Base-by-base conservation (phyloP, 1,140 invertebrate genomes). In the Drosophila novamexicana region DNA sequence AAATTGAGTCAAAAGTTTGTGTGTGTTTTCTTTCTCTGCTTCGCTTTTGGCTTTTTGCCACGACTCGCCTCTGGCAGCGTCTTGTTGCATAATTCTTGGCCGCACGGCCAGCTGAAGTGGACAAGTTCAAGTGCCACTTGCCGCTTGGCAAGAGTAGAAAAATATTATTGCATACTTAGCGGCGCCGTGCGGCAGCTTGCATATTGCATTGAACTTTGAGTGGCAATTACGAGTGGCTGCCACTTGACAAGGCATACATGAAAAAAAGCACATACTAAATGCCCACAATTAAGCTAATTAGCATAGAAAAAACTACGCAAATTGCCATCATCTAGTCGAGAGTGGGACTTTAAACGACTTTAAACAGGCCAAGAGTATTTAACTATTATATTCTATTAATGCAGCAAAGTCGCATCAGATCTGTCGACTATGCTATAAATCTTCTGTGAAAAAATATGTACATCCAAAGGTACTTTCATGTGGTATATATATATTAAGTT, bases 231-330 rank as follows among this genome's bases (percentile, higher is more conserved):
- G 47, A 39, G 49, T 39, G 42, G 22, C 12, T 40, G 64, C 49
- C 53, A 50, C 66, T 62, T 49, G 40, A 22, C n/a, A 18, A 57
- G 42, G 18, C 37, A n/a, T 8, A 40, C 32, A 36, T 47, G 9
- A 22, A 58, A 39, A 36, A 49, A 62, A 42, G 40, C 29, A 22
- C 49, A 37, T 54, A 52, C 61, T 72, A 84, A 89, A 75, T 79
- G 75, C 69, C 70, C 71, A 68, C 86, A 90, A 90, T 90, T 90
- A 90, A 81, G 72, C 77, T 86, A 90, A 90, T 90, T 90, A 90
- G 78, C 62, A 37, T 50, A 52, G 45, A 18, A 44, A 42, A 39
- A 56, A 34, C 50, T 29, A 16, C 47, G 18, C 18, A 57, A 12
- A 12, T 34, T 7, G 7, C 16, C 16, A 32, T 12, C 3, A 49